A percentile compares a stretch with the other conserved stretches of the same genome.
Conservation (phyloP, 2,888 invertebrate species). For the Osmoderma eremita region DNA sequence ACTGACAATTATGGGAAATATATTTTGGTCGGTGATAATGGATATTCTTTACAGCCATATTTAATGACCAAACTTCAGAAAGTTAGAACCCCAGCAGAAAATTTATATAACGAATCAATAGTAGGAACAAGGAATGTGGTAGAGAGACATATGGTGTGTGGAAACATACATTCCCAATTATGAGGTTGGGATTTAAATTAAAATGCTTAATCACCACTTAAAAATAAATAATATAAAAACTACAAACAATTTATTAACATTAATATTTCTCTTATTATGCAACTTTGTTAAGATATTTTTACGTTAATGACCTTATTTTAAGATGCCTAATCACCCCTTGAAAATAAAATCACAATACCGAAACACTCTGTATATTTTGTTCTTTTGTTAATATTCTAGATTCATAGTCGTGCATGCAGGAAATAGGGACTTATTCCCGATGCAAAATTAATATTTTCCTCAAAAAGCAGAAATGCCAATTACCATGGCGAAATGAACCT, state of each 20-base stretch:
- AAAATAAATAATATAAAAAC: too few species aligned
- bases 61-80: slow-evolving; percentile 47
- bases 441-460: neutral
- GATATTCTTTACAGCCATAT: slow-evolving; percentile 37
- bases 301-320: too few species aligned
- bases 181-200: slow-evolving; percentile 13
- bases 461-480: neutral
- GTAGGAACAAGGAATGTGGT: slow-evolving; percentile 47
- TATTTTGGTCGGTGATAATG: slow-evolving; percentile 47
- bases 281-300: too few species aligned
- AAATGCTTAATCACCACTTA: too few species aligned
- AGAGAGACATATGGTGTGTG: slow-evolving; percentile 48
- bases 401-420: neutral
- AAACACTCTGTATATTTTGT: too few species aligned
- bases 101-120: slow-evolving; percentile 48
- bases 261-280: too few species aligned
- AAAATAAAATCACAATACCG: too few species aligned
- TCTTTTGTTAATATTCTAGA: too few species aligned
- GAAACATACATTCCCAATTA: slow-evolving; percentile 30
- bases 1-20: slow-evolving; percentile 40
- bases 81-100: slow-evolving; percentile 43
- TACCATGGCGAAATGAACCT: neutral
- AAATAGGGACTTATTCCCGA: neutral
- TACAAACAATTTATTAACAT: too few species aligned
- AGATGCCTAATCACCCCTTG: too few species aligned